phyloP scores from a whole-genome alignment of 1,140 invertebrate species.

The Lutraria rhynchaena region DNA sequence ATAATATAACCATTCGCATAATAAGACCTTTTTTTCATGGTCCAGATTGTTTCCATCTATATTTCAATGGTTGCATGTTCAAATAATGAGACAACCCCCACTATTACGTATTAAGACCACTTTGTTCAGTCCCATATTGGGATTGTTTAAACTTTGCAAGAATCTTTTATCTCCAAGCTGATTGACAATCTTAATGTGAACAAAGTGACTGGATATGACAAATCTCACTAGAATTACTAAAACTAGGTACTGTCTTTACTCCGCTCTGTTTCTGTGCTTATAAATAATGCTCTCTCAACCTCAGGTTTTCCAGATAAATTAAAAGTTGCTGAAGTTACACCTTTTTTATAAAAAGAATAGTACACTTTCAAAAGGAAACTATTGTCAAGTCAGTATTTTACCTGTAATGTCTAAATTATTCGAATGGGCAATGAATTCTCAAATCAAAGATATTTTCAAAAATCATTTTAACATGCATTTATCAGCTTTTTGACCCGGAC shows the following conservation, averaged over 20 bases:
- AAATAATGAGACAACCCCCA: no score
- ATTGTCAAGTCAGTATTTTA: conserved; percentile 27
- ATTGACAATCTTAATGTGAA: neutral
- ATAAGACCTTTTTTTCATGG: no score
- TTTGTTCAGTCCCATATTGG: no score
- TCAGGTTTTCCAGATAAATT: neutral
- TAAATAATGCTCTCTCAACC: neutral
- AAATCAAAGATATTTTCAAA: neutral
- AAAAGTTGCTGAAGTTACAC: neutral
- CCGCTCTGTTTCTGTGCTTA: neutral
- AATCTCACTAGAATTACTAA: neutral
- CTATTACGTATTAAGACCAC: no score
- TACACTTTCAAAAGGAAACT: neutral
- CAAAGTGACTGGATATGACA: neutral
- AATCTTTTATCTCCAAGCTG: no score
- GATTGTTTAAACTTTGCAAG: no score
- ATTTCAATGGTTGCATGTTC: no score
- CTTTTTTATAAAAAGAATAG: neutral
- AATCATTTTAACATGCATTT: neutral
- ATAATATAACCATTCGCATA: no score
- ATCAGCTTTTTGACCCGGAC: neutral
- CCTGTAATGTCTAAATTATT: conserved; percentile 1
- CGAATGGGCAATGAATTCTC: neutral
- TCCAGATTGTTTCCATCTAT: no score
- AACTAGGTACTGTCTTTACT: neutral